Base-by-base conservation (phyloP, 2,797 vertebrate species). In the Danio kyathit region DNA sequence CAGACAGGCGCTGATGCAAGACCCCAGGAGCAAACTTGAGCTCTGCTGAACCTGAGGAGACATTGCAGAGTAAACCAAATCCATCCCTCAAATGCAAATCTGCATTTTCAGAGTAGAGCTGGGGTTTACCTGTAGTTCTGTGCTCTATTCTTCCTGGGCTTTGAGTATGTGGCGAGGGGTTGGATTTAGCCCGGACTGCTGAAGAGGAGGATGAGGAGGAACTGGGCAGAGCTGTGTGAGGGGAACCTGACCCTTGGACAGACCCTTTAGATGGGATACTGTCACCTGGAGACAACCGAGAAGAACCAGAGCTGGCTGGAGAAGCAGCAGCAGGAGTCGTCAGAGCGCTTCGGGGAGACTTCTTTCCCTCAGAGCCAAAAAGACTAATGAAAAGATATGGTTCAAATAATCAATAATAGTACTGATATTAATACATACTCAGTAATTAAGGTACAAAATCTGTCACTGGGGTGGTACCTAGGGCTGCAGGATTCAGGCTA, bases 1-100 rank as follows among this genome's bases (percentile, higher is more conserved):
- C 95, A 0, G 94, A 90, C 90, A 99, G 88, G 0, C 96, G 96
- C 69, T 97, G 97, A 82, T 98, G 96, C 84, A 99, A 91, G 11
- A 92, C 95, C 21, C 94, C 92, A 19, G 98, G 98, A 16, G 97
- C 96, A 87, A 96, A 96, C 8, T 93, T 95, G 60, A 95, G 65
- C n/a, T 83, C 81, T 9, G 48, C 49, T 40, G 60, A 77, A 44
- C 11, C 78, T 65, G 41, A 5, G 19, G 4, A 21, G 14, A 49
- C 38, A 19, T 6, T 19, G 10, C 14, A 10, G 2, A n/a, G 43
- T 65, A 13, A 6, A 5, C 5, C 52, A 65, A 38, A 38, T 29
- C 5, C 4, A 46, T 48, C 5, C 3, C 16, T 7, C 11, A 19
- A 51, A n/a, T 21, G 2, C 16, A 63, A 61, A 51, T n/a, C 8